Evolutionary conservation across 1,140 invertebrate species (phyloP), one percentile per base, ranked within the genome.

Genomic region (Sinella curviseta): DNA sequence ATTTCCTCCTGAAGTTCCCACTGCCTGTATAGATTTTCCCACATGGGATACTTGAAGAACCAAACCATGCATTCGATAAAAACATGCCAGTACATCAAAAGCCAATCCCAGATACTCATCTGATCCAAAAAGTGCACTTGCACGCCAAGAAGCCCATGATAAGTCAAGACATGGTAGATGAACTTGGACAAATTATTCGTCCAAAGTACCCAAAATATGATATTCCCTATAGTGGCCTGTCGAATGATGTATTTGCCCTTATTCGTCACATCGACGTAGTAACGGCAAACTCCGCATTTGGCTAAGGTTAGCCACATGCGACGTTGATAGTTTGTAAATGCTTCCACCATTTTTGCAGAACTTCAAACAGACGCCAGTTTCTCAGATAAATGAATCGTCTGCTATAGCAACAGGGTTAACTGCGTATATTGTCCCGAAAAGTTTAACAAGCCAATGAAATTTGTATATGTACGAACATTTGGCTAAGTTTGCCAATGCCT

Each of bases 101-200:
- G 74, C 77, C 77, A 78, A 31, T 78, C 77, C 77, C 77, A 78
- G 28, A 78, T 60, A 17, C 8, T 31, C 77, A 78, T 78, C 34
- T 78, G 77, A 34, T 78, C 77, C 8, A 78, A 39, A 20, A 78
- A 78, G 74, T 78, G 67, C 0, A 78, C 77, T 74, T 78, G 39
- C 31, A 55, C 20, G 1, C 65, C 70, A 12, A 75, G 35, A 0
- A 55, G 67, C 26, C 70, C 77, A 35, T 74, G 77, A 24, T 78
- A 78, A 1, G 67, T 78, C 16, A 78, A 36, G 0, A 78, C 3
- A 16, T 74, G 74, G 16, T 78, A 78, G 36, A 57, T 33, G 1
- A 78, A 60, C 30, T 78, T 78, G 4, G 74, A 74, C 12, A 75
- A 33, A 17, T 70, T 34, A 33, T 78, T 78, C 1, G 57, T 3